Evolutionary conservation across 2,888 invertebrate genomes (phyloP), one percentile per base, ranked within the genome.

Genomic region (Mellilla xanthometata): DNA sequence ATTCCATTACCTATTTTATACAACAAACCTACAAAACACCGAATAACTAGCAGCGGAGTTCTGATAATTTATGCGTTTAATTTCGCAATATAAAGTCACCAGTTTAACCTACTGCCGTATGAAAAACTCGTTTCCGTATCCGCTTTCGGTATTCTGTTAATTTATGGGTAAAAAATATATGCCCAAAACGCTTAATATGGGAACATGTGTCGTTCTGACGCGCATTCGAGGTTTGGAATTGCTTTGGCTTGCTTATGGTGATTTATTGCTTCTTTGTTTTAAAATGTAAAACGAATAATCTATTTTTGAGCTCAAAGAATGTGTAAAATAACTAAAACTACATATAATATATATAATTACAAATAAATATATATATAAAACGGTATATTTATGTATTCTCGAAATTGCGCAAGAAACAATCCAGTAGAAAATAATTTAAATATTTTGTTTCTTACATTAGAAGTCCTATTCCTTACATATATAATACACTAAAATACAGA

Each of bases 61-160:
- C 58, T 23, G 29, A 76, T 79, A 81, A 88, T 87, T 88, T 88
- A 88, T 86, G 86, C 49, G 74, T 87, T 87, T 84, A 83, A 88
- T 88, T 87, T 85, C 72, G 76, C 78, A 68, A 77, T 77, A 76
- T 77, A 78, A 79, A 79, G 79, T 76, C 70, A 66, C 62, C 65
- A 72, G 66, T 76, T 74, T 72, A 78, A 77, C 80, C 75, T 68
- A 76, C 68, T 79, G 74, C 68, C 77, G 68, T 72, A 79, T 84
- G 75, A 81, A 85, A 86, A 84, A 85, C 73, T 79, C 85, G 76
- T 79, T 77, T 28, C 24, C 36, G 36, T 47, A 41, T 47, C 27
- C 40, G 31, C 41, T 38, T 35, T 24, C 3, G 8, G 24, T 24
- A 24, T 24, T n/a, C 24, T n/a, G 56, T 79, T 79, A 86, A 87